A percentile compares a stretch with the other conserved stretches of the same genome.
Evolutionary conservation across 2,888 invertebrate species (phyloP).

Genomic region (Nymphalis urticae): DNA sequence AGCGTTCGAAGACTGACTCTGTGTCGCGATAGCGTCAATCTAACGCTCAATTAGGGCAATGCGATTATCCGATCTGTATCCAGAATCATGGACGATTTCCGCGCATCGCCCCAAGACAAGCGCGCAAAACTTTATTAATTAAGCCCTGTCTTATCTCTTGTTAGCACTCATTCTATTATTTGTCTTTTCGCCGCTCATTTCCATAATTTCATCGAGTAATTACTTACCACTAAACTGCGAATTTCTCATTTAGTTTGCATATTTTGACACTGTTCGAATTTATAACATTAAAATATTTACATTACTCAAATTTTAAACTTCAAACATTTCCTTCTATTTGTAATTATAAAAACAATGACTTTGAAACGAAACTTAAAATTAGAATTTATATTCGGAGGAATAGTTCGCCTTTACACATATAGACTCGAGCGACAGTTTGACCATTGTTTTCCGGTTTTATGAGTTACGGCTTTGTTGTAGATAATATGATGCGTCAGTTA

Average conservation of each 20-base stretch:
- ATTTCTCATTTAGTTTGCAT: slow-evolving; percentile 75
- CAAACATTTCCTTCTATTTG: no score
- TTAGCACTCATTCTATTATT: slow-evolving; percentile 82
- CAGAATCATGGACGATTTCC: slow-evolving; percentile 68
- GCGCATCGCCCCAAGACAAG: slow-evolving; percentile 68
- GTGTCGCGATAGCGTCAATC: slow-evolving; percentile 77
- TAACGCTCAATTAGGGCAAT: slow-evolving; percentile 80
- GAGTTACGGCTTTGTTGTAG: slow-evolving; percentile 65
- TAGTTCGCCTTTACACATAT: slow-evolving; percentile 34
- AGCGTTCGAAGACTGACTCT: slow-evolving; percentile 38
- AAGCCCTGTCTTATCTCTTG: slow-evolving; percentile 82
- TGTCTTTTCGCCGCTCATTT: slow-evolving; percentile 82
- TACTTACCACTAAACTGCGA: slow-evolving; percentile 74
- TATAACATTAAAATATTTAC: slow-evolving; percentile 2
- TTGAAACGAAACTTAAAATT: not conserved
- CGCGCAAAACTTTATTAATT: slow-evolving; percentile 80
- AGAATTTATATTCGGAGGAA: not conserved
- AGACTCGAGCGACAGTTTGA: slow-evolving; percentile 44
- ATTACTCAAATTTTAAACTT: not conserved
- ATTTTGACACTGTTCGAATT: slow-evolving; percentile 69
- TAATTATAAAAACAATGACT: not conserved
- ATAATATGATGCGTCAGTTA: slow-evolving; percentile 70
- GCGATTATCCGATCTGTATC: slow-evolving; percentile 79
- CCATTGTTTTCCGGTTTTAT: slow-evolving; percentile 59
- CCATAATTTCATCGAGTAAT: slow-evolving; percentile 81